Evolutionary conservation across 2,888 invertebrate genomes (phyloP).

Genomic region (Onthophagus sagittarius): DNA sequence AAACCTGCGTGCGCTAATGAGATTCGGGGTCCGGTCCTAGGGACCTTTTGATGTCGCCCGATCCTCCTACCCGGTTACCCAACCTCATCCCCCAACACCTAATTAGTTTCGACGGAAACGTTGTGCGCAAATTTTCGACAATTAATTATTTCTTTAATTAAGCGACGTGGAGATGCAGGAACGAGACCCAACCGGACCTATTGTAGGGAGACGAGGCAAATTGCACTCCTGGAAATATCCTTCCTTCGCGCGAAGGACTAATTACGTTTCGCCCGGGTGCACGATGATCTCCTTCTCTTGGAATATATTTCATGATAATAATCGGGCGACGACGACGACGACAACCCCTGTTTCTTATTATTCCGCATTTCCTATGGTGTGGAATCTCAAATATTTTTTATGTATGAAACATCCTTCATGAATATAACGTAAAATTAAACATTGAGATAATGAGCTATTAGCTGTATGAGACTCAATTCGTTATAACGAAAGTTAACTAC

Average conservation of each 20-base stretch:
- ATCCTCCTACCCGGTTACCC: conserved; percentile 12
- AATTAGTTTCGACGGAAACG: conserved; percentile 13
- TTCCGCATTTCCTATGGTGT: background rate
- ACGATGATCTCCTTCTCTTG: background rate
- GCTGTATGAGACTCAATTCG: too few relatives aligned
- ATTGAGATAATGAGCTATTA: too few relatives aligned
- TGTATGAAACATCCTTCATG: background rate
- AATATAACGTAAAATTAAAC: too few relatives aligned
- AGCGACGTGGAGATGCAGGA: background rate
- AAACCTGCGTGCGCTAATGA: conserved; percentile 32
- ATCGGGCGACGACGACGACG: background rate
- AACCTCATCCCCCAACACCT: background rate
- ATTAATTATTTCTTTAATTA: conserved; percentile 14
- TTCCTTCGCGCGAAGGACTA: background rate
- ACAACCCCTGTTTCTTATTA: background rate
- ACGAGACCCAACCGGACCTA: background rate
- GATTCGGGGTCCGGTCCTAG: conserved; percentile 33
- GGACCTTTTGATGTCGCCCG: conserved; percentile 35
- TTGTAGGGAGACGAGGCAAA: background rate
- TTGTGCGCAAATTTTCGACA: conserved; percentile 12
- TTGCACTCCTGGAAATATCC: background rate
- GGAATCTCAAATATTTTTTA: background rate
- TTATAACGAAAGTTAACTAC: too few relatives aligned
- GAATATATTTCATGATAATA: background rate
- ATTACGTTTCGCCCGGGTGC: background rate